Base-by-base conservation (phyloP, 1,140 invertebrate genomes). In the Thaumatotibia leucotreta region DNA sequence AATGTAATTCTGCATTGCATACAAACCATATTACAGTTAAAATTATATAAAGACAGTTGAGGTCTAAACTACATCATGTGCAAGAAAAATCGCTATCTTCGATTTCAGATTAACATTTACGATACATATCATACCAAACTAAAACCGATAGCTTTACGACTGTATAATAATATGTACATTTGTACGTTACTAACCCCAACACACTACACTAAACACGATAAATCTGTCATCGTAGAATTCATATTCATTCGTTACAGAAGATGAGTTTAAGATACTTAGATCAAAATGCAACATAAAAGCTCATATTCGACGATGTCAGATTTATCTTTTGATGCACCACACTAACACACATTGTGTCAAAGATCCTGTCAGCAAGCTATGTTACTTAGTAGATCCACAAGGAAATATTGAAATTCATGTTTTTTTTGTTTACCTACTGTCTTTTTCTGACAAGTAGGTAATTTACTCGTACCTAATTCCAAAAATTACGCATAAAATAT, bases 111-210 rank as follows among this genome's bases (percentile, higher is more conserved):
- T 67, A 67, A 67, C 45, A 11, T 29, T 23, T 63, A 63, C 45
- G 11, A 58, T 27, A 63, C 61, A 69, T 73, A 70, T 66, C 62
- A 74, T 72, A 77, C 78, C 78, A 80, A 80, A 80, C 78, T 74
- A 69, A 80, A 80, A 65, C 54, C 54, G 20, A 65, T 77, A 76
- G 70, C 72, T 75, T 73, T 71, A 73, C 1, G 35, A 67, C 64
- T 79, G 72, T 79, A 74, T 63, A 72, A 74, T 61, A 62, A 32
- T 54, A 58, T 39, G n/a, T n/a, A n/a, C n/a, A n/a, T n/a, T n/a
- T n/a, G n/a, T 52, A 63, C 14, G n/a, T 61, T 50, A 68, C 54
- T 68, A 68, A 68, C 54, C 11, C 67, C 54, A 69, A 35, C 49
- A 49, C 64, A 52, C 33, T 27, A 52, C 65, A 69, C 52, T 45